Conservation (phyloP, 2,113 vertebrate genomes). For the Ascaphus truei region DNA sequence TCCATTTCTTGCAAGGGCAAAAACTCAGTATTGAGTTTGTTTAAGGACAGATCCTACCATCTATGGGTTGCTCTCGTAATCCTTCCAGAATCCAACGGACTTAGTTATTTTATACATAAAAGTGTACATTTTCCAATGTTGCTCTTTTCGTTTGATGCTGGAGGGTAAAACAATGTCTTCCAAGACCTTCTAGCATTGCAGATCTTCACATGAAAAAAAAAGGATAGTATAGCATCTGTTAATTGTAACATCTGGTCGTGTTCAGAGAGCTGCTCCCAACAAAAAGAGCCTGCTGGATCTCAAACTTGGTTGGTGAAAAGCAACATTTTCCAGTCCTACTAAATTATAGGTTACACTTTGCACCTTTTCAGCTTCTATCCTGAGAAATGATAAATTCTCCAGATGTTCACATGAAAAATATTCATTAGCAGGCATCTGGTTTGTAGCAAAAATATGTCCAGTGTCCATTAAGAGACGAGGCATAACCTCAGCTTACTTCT, state of each 20-base stretch:
- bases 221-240: background rate
- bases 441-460: no score
- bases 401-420: no score
- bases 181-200: background rate
- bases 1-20: no score
- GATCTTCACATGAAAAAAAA: background rate
- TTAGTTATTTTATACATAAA: background rate
- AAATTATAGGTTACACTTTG: background rate
- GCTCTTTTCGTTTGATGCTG: no score
- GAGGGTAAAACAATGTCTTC: background rate
- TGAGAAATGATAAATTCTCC: no score
- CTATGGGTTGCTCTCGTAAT: background rate
- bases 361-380: no score
- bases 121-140: background rate
- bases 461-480: no score
- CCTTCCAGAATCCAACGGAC: background rate
- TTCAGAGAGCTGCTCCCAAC: background rate
- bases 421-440: no score
- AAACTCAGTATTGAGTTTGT: no score
- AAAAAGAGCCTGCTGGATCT: background rate
- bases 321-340: background rate
- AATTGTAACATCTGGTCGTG: constrained; percentile 3
- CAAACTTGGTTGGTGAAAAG: background rate
- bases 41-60: no score
- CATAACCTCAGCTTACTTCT: no score